phyloP scores from a whole-genome alignment of 1,140 invertebrate species.

The Cataglyphis hispanica region DNA sequence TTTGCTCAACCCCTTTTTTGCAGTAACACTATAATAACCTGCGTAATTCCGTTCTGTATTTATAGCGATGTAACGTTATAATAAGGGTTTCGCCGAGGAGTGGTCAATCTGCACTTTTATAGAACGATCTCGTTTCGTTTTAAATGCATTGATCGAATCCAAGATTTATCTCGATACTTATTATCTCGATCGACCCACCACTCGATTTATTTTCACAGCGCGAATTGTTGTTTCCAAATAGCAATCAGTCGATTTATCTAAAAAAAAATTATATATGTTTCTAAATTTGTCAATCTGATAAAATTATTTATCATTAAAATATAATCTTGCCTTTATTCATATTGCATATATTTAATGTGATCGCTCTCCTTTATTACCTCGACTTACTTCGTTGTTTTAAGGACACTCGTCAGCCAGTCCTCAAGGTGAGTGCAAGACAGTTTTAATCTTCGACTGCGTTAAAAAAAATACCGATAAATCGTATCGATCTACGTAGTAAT shows the following conservation, averaged over 20 bases:
- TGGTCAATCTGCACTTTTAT: conserved; percentile 42
- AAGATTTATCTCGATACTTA: conserved; percentile 5
- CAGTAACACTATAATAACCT: conserved; percentile 16
- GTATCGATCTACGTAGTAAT: conserved; percentile 35
- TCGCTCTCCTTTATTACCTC: neutral
- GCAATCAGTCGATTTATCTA: conserved; percentile 8
- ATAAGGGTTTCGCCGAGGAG: conserved; percentile 45
- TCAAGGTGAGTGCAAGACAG: neutral
- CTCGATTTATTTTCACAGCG: neutral
- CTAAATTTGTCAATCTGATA: neutral
- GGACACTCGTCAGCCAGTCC: neutral
- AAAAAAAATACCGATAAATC: conserved; percentile 9
- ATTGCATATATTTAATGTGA: neutral
- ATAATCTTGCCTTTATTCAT: neutral
- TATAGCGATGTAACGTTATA: conserved; percentile 62
- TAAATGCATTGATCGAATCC: conserved; percentile 39
- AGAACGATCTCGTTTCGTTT: conserved; percentile 49
- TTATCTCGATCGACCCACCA: conserved; percentile 44
- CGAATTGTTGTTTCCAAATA: neutral
- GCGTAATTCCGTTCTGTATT: conserved; percentile 47
- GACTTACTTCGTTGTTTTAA: neutral
- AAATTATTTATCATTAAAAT: conserved; percentile 27
- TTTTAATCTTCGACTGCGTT: neutral
- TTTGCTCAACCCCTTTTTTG: conserved; percentile 31
- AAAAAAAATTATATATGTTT: neutral